Evolutionary conservation across 2,888 invertebrate species (phyloP), one percentile per base, ranked within the genome.

Genomic region (Monopis laevigella): DNA sequence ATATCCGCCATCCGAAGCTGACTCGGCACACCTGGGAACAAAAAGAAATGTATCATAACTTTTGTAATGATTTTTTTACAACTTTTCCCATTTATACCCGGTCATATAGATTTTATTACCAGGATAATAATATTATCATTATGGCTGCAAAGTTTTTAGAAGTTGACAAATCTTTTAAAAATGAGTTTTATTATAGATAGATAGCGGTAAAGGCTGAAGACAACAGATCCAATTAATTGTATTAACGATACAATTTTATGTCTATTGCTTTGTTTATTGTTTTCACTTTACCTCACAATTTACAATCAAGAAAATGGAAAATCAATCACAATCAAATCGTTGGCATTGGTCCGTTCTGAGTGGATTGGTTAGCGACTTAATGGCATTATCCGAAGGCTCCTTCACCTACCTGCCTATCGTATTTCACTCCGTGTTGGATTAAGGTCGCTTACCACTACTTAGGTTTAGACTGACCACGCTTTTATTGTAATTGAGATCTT

Each of bases 241-340:
- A n/a, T n/a, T n/a, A n/a, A n/a, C n/a, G n/a, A n/a, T n/a, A n/a
- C n/a, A n/a, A n/a, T n/a, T n/a, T n/a, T n/a, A n/a, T n/a, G 7
- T 32, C 3, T 32, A 12, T 10, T 32, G 32, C 17, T 17, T 2
- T 17, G 14, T 17, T 32, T 10, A 21, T 8, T 21, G 6, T 21
- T 17, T 32, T 32, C 17, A 17, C 32, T 32, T 32, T 13, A 17
- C 32, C 17, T 2, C 10, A 16, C 17, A 16, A 17, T 32, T 16
- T 32, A 17, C 32, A 8, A 32, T 32, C 2, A 32, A 17, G 32
- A 51, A 59, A 66, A 64, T 58, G 54, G 62, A 57, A 62, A 62
- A 72, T 72, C 70, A 69, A 70, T 70, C 64, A 62, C 67, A 62
- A 67, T 66, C 58, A 58, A 59, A 62, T 58, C 52, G 57, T 48